A percentile compares a stretch with the other conserved stretches of the same genome.
phyloP scores from a whole-genome alignment of 30 jellyfish, hydroid and myxozoan genomes.

The Mastigias papua region DNA sequence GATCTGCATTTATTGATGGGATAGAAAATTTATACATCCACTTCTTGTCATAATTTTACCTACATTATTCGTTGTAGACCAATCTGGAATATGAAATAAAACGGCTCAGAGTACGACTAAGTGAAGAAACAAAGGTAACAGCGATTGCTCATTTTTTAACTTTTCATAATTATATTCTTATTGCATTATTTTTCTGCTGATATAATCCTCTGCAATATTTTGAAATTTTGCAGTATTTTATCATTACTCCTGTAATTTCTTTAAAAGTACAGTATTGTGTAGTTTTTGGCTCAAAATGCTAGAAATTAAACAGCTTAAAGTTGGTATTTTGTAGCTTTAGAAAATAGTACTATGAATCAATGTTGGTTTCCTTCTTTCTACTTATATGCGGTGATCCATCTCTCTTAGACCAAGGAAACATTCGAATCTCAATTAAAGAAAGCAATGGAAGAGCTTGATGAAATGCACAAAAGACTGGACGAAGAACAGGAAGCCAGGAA shows the following conservation, averaged over 20 bases:
- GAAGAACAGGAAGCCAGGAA: constrained; percentile 58
- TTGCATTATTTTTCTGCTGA: no score
- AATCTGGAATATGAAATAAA: constrained; percentile 55
- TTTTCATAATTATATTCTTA: no score
- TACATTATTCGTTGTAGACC: constrained; percentile 4
- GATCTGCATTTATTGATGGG: neutral
- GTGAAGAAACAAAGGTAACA: constrained; percentile 63
- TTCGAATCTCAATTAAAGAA: constrained; percentile 56
- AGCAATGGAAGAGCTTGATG: constrained; percentile 64
- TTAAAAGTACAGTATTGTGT: no score
- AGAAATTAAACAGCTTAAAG: no score
- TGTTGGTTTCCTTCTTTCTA: no score
- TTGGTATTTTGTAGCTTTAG: no score
- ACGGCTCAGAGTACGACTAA: constrained; percentile 54
- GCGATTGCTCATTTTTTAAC: no score
- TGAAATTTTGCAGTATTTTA: no score
- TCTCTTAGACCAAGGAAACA: constrained; percentile 53
- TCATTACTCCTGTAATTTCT: no score
- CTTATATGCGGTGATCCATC: neutral
- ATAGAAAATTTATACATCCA: neutral
- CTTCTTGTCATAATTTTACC: neutral
- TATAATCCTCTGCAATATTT: no score
- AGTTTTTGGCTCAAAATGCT: no score
- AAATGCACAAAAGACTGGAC: constrained; percentile 53
- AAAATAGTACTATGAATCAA: no score